These are phyloP conservation scores for Ophioninae sp. DNA, from an alignment of 2,888 invertebrate genomes.

Conservation along the genomic window DNA sequence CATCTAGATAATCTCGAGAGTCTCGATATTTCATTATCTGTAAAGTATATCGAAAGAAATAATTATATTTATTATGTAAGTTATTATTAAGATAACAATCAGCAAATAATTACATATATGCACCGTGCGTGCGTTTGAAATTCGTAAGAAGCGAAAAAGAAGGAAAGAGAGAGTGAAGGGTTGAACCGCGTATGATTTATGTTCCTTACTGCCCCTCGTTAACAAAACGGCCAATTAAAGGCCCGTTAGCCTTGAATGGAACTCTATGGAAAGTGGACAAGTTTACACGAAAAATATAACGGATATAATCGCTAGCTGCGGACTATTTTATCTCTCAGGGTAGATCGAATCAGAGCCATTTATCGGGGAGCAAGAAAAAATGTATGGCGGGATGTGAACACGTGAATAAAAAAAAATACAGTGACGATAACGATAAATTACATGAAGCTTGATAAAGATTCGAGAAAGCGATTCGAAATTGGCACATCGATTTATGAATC, in stretches of 20 bases:
- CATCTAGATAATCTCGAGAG: too few species aligned
- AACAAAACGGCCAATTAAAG: constrained; percentile 73
- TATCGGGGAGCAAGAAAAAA: not conserved
- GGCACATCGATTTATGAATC: too few species aligned
- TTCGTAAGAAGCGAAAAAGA: constrained; percentile 10
- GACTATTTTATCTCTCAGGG: not conserved
- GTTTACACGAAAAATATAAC: constrained; percentile 5
- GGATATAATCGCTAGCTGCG: constrained; percentile 2
- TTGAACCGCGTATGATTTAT: constrained; percentile 71
- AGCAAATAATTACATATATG: not conserved
- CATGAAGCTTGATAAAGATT: not conserved
- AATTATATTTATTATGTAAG: too few species aligned
- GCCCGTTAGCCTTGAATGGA: constrained; percentile 65
- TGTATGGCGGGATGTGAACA: not conserved
- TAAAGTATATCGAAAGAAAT: too few species aligned
- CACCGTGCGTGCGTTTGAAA: constrained; percentile 7
- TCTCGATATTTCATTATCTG: too few species aligned
- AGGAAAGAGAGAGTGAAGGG: constrained; percentile 55
- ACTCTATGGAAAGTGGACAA: constrained; percentile 68
- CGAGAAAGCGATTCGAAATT: not conserved
- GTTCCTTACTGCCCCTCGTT: constrained; percentile 69
- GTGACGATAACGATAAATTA: not conserved
- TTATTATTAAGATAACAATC: not conserved
- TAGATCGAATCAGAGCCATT: not conserved
- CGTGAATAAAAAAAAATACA: not conserved